phyloP scores from a whole-genome alignment of 2,888 invertebrate species.

The Meliscaeva auricollis region DNA sequence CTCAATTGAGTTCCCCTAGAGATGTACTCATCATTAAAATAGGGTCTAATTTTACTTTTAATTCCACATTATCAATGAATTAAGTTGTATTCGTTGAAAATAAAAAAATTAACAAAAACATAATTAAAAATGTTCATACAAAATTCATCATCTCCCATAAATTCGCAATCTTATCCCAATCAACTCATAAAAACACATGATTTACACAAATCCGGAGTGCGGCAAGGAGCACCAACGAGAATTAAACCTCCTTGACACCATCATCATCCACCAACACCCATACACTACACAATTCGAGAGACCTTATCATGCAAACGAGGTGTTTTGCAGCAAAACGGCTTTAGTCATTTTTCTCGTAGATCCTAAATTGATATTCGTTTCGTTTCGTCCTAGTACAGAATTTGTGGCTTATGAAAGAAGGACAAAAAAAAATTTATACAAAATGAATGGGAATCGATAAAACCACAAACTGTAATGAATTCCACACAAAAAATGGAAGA shows the following conservation, averaged over 20 bases:
- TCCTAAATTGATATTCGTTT: slow-evolving; percentile 22
- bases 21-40: too few species aligned
- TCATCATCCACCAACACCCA: not conserved
- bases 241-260: not conserved
- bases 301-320: slow-evolving; percentile 4
- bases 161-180: too few species aligned
- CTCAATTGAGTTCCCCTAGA: too few species aligned
- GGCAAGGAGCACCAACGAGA: not conserved
- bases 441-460: slow-evolving; percentile 44
- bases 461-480: slow-evolving; percentile 39
- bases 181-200: too few species aligned
- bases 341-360: not conserved
- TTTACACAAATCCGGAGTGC: too few species aligned
- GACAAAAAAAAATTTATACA: not conserved
- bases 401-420: slow-evolving; percentile 4
- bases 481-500: slow-evolving; percentile 16
- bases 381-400: not conserved
- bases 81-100: not conserved
- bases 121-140: not conserved
- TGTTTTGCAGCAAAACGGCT: slow-evolving; percentile 19
- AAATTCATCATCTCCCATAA: not conserved
- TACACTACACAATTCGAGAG: not conserved
- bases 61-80: too few species aligned
- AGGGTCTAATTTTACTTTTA: too few species aligned
- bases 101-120: not conserved